Evolutionary conservation across 2,888 invertebrate genomes (phyloP).

Genomic region (Trachelus stipa): DNA sequence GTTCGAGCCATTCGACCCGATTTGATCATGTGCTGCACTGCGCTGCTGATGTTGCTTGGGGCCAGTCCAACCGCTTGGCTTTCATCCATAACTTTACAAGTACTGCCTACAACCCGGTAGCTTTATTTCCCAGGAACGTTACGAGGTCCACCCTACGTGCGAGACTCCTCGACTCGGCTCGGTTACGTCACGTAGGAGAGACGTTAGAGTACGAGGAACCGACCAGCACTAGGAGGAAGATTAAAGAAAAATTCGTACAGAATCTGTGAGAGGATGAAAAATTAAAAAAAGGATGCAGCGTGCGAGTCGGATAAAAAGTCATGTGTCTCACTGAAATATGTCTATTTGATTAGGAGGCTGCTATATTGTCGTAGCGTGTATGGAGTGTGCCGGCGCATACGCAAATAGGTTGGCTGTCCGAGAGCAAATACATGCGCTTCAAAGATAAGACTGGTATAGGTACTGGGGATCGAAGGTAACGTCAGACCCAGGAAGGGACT

Average conservation of each 20-base stretch:
- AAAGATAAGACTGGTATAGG: conserved; percentile 51
- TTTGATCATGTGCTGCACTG: conserved; percentile 25
- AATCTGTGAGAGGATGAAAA: not conserved
- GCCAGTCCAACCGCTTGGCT: conserved; percentile 20
- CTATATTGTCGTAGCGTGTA: conserved; percentile 35
- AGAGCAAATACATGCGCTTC: conserved; percentile 58
- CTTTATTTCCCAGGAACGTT: not conserved
- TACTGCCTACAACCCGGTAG: not conserved
- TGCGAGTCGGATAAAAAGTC: not conserved
- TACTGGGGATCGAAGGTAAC: conserved; percentile 21
- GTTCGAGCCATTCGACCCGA: not conserved
- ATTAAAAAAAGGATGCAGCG: not conserved
- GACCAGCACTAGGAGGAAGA: not conserved
- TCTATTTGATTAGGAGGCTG: conserved; percentile 46
- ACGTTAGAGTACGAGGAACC: not conserved
- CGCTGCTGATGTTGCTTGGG: conserved; percentile 29
- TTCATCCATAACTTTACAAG: not conserved
- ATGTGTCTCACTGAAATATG: conserved; percentile 30
- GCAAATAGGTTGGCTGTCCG: conserved; percentile 56
- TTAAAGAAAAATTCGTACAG: not conserved
- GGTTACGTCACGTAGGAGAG: too few species aligned
- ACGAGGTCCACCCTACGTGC: not conserved
- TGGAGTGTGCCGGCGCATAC: conserved; percentile 60
- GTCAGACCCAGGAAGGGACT: conserved; percentile 22
- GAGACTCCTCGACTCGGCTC: too few species aligned